Conservation (phyloP, 2,888 invertebrate genomes). For the Andricus curvator region DNA sequence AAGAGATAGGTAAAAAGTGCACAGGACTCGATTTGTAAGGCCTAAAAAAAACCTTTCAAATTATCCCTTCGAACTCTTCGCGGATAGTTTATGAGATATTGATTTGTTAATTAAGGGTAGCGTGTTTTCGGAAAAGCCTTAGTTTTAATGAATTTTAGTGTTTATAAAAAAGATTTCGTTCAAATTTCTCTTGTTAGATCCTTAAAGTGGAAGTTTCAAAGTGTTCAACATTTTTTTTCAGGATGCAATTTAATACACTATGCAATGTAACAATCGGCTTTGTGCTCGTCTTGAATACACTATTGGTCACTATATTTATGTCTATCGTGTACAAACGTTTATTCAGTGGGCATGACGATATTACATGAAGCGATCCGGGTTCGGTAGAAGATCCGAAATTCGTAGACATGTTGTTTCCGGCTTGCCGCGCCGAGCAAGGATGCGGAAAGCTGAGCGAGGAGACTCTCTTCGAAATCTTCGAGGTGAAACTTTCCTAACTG, state of each 20-base stretch:
- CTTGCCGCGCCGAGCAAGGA: constrained; percentile 56
- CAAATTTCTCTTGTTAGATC: too few relatives aligned
- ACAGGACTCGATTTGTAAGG: too few relatives aligned
- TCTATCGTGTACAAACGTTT: constrained; percentile 2
- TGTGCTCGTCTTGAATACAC: neutral
- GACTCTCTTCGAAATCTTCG: constrained; percentile 34
- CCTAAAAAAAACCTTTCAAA: too few relatives aligned
- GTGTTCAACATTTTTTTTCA: neutral
- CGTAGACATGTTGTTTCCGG: constrained; percentile 55
- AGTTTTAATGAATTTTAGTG: too few relatives aligned
- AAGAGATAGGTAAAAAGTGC: too few relatives aligned
- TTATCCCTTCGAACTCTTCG: too few relatives aligned
- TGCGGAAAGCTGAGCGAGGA: constrained; percentile 57
- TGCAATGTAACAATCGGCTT: neutral
- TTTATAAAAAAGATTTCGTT: too few relatives aligned
- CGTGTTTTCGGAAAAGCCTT: too few relatives aligned
- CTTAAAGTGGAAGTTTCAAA: too few relatives aligned
- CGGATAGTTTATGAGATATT: too few relatives aligned
- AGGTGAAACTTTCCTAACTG: constrained; percentile 57
- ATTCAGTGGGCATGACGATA: constrained; percentile 40
- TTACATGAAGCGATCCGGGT: constrained; percentile 29
- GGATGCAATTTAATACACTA: neutral
- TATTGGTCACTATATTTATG: constrained; percentile 10
- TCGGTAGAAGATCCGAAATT: constrained; percentile 26
- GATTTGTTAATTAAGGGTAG: too few relatives aligned